Evolutionary conservation across 2,888 invertebrate species (phyloP), one percentile per base, ranked within the genome.

Genomic region (Diachrysia chrysitis): DNA sequence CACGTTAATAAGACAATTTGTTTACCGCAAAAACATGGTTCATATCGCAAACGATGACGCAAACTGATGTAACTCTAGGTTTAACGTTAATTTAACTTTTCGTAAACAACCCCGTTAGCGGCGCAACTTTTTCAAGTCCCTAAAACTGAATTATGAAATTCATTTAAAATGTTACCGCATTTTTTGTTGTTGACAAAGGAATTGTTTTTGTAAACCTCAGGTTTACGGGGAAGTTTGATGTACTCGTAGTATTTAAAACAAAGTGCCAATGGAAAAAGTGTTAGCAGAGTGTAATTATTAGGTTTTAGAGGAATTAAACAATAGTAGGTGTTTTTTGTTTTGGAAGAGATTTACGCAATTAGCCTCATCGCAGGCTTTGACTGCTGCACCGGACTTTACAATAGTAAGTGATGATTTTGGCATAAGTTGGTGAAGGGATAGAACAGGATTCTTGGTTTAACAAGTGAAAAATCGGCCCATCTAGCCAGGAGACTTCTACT

Each of bases 81-180:
- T 73, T 76, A 79, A 69, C 79, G 81, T 85, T 87, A 87, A 89
- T 89, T 89, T 87, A 89, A 89, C 88, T 90, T 89, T 85, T 68
- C 71, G 73, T 73, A 84, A 89, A 88, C 86, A 85, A 83, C 68
- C 78, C 83, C 63, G 73, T 76, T 70, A 62, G 64, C 63, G 69
- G 79, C 76, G 78, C 76, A 83, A 85, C 85, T 81, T 83, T 79
- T 82, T 69, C 67, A 73, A 78, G 78, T 82, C 79, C 77, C 82
- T 63, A 63, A 85, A 87, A 89, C 86, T 82, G 84, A 88, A 87
- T 89, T 87, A 89, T 87, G 87, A 87, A 87, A 87, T 87, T 84
- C 81, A 81, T 86, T 85, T 83, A 78, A 81, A 82, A 77, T 76
- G 81, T 79, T 75, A 73, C 67, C 66, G 66, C 68, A 73, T 83